Evolutionary conservation across 1,140 invertebrate species (phyloP), one percentile per base, ranked within the genome.

Genomic region (Odontomachus brunneus): DNA sequence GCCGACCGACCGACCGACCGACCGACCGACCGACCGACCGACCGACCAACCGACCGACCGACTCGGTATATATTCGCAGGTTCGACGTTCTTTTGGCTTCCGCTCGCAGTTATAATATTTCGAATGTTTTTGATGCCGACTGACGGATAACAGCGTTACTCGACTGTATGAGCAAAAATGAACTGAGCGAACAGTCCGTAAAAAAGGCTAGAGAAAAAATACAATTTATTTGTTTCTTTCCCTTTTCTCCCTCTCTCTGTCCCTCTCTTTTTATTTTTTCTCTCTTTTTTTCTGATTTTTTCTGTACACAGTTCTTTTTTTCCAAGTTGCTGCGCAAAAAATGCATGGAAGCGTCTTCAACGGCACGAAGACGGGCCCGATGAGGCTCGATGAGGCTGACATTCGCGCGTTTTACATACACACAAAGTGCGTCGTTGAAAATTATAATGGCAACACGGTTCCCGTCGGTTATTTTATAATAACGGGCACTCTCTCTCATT

Each of bases 41-140:
- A n/a, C 59, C 51, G 66, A 9, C 51, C 53, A 48, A 53, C 65
- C 51, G 57, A 44, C 12, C 22, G 15, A 33, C 29, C 29, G 55
- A 44, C 12, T 17, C 14, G 22, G 65, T 59, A 71, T 59, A 57
- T 80, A 80, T 69, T 80, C 24, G 22, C 24, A 33, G n/a, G 51
- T 71, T 71, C 53, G 17, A 26, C 22, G 33, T 69, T 69, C 38
- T 80, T 80, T 71, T 38, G 17, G 60, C 17, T 63, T 38, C 60
- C 33, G 22, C 17, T 33, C 33, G 15, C 60, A 33, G 17, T 38
- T 38, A 63, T 63, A n/a, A 63, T 38, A 63, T 38, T n/a, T 17
- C 26, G n/a, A 71, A 57, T 71, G 22, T 55, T 67, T 66, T 67
- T 22, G 33, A 55, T 78, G 44, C 22, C 63, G 12, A 67, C 26